Percentiles rank a stretch among this genome's conserved stretches.
Evolutionary conservation across 2,888 invertebrate species (phyloP).

Genomic region (Agrenia bidenticulata): DNA sequence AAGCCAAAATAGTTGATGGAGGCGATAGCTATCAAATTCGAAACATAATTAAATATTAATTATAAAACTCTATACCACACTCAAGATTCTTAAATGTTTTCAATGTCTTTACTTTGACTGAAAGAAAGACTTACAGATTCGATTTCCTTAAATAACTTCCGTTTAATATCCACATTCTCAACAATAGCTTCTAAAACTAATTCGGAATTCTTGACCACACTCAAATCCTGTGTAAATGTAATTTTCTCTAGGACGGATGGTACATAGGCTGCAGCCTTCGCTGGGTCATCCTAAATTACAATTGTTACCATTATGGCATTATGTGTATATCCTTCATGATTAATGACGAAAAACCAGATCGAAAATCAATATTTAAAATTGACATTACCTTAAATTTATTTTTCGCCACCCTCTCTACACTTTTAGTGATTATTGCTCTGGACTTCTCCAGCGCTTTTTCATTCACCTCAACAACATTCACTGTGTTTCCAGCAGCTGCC

Average conservation of each 20-base stretch:
- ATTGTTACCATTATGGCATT: too few relatives aligned
- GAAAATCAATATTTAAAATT: slow-evolving; percentile 20
- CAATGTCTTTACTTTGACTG: slow-evolving; percentile 4
- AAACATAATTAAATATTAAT: not conserved
- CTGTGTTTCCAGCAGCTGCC: slow-evolving; percentile 79
- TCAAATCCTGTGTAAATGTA: slow-evolving; percentile 62
- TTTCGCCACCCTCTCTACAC: slow-evolving; percentile 74
- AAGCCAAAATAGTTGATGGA: slow-evolving; percentile 59
- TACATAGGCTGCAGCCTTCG: slow-evolving; percentile 57
- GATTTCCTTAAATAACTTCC: slow-evolving; percentile 71
- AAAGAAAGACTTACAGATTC: slow-evolving; percentile 66
- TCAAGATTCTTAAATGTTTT: too few relatives aligned
- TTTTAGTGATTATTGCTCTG: slow-evolving; percentile 67
- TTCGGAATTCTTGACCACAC: slow-evolving; percentile 68
- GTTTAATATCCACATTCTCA: slow-evolving; percentile 76
- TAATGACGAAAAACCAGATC: too few relatives aligned
- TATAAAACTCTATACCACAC: not conserved
- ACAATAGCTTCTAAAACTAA: slow-evolving; percentile 83
- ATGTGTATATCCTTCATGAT: too few relatives aligned
- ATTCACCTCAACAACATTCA: slow-evolving; percentile 76
- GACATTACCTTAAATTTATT: slow-evolving; percentile 65
- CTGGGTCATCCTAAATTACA: slow-evolving; percentile 43
- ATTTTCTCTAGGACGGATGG: slow-evolving; percentile 57
- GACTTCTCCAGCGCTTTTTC: slow-evolving; percentile 72
- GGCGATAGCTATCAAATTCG: slow-evolving; percentile 54